phyloP scores from a whole-genome alignment of 2,888 invertebrate species.

The Xylota sylvarum region DNA sequence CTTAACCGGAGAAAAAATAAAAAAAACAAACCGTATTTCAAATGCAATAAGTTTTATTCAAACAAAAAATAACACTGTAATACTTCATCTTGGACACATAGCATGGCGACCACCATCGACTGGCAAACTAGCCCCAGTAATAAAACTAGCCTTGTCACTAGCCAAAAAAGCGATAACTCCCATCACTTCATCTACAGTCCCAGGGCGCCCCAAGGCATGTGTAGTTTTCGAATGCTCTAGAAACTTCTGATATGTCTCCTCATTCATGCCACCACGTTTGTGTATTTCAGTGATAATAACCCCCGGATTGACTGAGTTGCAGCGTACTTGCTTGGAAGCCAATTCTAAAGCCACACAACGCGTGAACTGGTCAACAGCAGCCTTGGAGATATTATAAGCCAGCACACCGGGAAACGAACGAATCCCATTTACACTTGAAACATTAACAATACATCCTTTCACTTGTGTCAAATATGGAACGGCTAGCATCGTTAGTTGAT shows the following conservation, averaged over 20 bases:
- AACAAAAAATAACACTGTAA: not conserved
- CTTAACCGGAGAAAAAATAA: not conserved
- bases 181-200: constrained; percentile 93
- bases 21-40: not conserved
- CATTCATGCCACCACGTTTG: constrained; percentile 92
- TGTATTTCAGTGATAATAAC: constrained; percentile 95
- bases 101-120: constrained; percentile 97
- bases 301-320: constrained; percentile 95
- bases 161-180: constrained; percentile 95
- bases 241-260: constrained; percentile 92
- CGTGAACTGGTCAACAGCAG: constrained; percentile 96
- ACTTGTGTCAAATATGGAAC: constrained; percentile 92
- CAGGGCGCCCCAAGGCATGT: constrained; percentile 95
- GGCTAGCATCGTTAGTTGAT: constrained; percentile 92
- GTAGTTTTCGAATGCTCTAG: constrained; percentile 93
- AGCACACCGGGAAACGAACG: constrained; percentile 94
- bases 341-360: constrained; percentile 94
- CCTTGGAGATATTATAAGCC: constrained; percentile 95
- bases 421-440: constrained; percentile 95
- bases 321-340: constrained; percentile 91
- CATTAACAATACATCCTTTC: constrained; percentile 95
- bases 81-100: constrained; percentile 92
- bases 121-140: constrained; percentile 94
- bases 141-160: constrained; percentile 93
- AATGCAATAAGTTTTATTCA: constrained; percentile 30